A percentile compares a stretch with the other conserved stretches of the same genome.
These are phyloP conservation scores for Alcedo atthis DNA, from an alignment of 2,797 vertebrate species.

Conservation along the genomic window DNA sequence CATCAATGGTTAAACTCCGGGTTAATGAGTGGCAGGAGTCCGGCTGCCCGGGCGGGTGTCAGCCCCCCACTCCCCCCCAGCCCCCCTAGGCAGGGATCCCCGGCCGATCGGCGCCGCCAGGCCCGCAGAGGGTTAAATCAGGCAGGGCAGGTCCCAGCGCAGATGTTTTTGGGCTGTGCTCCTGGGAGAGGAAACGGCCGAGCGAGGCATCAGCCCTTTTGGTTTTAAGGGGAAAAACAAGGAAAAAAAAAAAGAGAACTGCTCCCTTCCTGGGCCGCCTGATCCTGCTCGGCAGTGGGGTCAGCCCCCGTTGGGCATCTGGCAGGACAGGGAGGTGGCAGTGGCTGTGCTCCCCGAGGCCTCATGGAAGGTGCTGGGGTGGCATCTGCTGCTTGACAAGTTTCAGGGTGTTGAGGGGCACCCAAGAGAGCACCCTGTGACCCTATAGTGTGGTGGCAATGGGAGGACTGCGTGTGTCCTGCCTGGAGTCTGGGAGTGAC, in stretches of 20 bases:
- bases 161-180: conserved; percentile 72
- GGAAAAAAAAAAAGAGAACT: conserved; percentile 3
- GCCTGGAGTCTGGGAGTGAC: not conserved
- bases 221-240: conserved; percentile 55
- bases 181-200: conserved; percentile 63
- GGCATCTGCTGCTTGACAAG: not conserved
- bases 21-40: conserved; percentile 55
- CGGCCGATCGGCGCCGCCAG: not conserved
- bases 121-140: conserved; percentile 58
- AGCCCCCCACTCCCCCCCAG: not conserved
- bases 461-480: not conserved
- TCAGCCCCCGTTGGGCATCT: not conserved
- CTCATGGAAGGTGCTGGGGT: not conserved
- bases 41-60: not conserved
- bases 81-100: not conserved
- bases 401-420: not conserved
- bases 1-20: conserved; percentile 48
- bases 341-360: not conserved
- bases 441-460: fast-evolving
- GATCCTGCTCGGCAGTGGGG: not conserved
- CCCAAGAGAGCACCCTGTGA: not conserved
- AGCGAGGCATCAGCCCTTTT: conserved; percentile 44
- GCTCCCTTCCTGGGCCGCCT: not conserved
- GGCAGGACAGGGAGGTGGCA: not conserved
- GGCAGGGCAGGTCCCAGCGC: conserved; percentile 54